Evolutionary conservation across 2,888 invertebrate genomes (phyloP).

Genomic region (Empis stercorea): DNA sequence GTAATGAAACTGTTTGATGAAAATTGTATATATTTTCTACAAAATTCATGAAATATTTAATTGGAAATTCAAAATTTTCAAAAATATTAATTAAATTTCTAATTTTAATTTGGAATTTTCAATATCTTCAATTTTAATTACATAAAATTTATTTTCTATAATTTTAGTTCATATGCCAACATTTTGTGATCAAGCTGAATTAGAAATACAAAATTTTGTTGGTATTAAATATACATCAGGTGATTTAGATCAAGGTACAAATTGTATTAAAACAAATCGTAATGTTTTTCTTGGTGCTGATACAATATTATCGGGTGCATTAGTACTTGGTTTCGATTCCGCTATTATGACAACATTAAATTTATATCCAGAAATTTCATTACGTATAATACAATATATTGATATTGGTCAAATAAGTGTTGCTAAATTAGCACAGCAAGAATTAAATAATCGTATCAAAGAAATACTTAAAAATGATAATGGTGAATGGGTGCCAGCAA

Average conservation of each 20-base stretch:
- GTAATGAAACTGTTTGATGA: too few relatives aligned
- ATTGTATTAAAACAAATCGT: conserved; percentile 41
- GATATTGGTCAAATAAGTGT: conserved; percentile 16
- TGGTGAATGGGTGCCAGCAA: conserved; percentile 18
- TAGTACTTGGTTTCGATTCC: conserved; percentile 55
- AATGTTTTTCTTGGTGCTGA: conserved; percentile 56
- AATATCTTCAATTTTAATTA: too few relatives aligned
- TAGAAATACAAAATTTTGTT: conserved; percentile 55
- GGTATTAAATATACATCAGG: conserved; percentile 75
- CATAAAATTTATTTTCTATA: neutral
- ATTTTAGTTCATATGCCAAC: conserved; percentile 55
- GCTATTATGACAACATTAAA: conserved; percentile 59
- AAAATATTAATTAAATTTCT: too few relatives aligned
- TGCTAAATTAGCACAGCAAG: conserved; percentile 10
- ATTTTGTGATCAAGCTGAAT: conserved; percentile 48
- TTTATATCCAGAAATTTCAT: conserved; percentile 46
- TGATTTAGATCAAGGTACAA: conserved; percentile 53
- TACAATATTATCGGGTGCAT: conserved; percentile 48
- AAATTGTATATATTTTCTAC: too few relatives aligned
- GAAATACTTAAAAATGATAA: conserved; percentile 12
- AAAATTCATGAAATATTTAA: too few relatives aligned
- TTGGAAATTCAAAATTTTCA: too few relatives aligned
- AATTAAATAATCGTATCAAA: conserved; percentile 10
- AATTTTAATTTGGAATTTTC: too few relatives aligned
- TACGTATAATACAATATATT: conserved; percentile 43